These are phyloP conservation scores for Drosophila fulvimacula DNA, from an alignment of 2,888 invertebrate genomes.

Conservation along the genomic window DNA sequence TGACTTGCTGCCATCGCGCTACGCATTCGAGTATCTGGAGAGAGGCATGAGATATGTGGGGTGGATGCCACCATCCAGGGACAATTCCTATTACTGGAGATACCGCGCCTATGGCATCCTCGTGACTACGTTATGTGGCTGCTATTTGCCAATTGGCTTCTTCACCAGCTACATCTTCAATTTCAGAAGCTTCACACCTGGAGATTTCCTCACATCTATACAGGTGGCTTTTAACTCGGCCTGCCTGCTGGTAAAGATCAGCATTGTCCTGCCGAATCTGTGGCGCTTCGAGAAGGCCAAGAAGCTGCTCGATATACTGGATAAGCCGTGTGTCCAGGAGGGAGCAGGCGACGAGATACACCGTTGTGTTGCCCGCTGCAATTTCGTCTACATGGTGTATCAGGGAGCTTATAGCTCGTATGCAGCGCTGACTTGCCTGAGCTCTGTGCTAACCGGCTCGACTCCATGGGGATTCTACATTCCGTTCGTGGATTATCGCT, in stretches of 20 bases:
- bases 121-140: not conserved
- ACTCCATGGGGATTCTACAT: constrained; percentile 49
- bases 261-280: constrained; percentile 14
- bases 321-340: constrained; percentile 23
- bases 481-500: constrained; percentile 38
- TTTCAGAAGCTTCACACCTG: constrained; percentile 27
- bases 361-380: constrained; percentile 32
- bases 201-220: constrained; percentile 38
- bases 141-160: constrained; percentile 44
- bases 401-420: constrained; percentile 20
- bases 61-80: constrained; percentile 22
- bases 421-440: constrained; percentile 22
- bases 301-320: constrained; percentile 34
- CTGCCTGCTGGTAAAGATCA: constrained; percentile 16
- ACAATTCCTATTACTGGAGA: not conserved
- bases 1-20: constrained; percentile 28
- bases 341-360: constrained; percentile 28
- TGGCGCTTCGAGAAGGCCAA: constrained; percentile 37
- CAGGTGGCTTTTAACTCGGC: constrained; percentile 39
- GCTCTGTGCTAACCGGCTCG: constrained; percentile 23
- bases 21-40: constrained; percentile 41
- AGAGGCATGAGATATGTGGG: constrained; percentile 38
- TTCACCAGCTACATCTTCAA: constrained; percentile 34
- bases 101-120: constrained; percentile 9
- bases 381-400: constrained; percentile 35